A percentile compares a stretch with the other conserved stretches of the same genome.
These are phyloP conservation scores for Lepidurus apus DNA, from an alignment of 1,140 invertebrate genomes.

Conservation along the genomic window DNA sequence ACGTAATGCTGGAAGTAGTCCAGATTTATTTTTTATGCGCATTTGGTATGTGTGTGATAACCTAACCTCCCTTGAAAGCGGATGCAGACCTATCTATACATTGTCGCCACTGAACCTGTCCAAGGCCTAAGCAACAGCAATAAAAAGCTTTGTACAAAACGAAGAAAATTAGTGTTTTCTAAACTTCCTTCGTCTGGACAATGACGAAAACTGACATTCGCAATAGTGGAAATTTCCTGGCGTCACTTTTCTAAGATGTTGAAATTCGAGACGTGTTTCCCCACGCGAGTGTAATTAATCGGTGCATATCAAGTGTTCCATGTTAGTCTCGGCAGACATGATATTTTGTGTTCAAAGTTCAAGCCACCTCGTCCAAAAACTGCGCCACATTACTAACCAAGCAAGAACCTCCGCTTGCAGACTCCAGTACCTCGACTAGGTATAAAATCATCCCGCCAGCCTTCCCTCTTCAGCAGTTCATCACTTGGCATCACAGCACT, in stretches of 20 bases:
- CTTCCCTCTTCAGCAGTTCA: neutral
- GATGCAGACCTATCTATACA: neutral
- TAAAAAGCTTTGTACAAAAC: neutral
- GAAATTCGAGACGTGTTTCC: neutral
- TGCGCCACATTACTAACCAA: neutral
- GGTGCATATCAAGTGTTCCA: neutral
- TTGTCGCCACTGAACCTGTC: neutral
- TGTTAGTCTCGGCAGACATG: neutral
- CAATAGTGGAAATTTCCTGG: neutral
- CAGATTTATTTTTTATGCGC: neutral
- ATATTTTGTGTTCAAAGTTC: neutral
- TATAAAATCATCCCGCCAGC: neutral
- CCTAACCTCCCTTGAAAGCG: neutral
- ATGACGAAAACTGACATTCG: neutral
- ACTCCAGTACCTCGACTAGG: neutral
- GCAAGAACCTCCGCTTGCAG: neutral
- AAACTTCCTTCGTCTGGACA: neutral
- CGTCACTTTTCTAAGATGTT: neutral
- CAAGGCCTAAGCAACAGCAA: neutral
- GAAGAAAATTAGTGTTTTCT: neutral
- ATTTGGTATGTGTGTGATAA: neutral
- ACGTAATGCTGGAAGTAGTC: neutral
- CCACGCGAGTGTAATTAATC: conserved; percentile 2
- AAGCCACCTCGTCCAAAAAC: neutral
- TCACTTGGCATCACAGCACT: neutral